Percentiles rank a stretch among this genome's conserved stretches.
These are phyloP conservation scores for Cynopterus brachyotis DNA, from an alignment of 2,113 vertebrate species.

Conservation along the genomic window DNA sequence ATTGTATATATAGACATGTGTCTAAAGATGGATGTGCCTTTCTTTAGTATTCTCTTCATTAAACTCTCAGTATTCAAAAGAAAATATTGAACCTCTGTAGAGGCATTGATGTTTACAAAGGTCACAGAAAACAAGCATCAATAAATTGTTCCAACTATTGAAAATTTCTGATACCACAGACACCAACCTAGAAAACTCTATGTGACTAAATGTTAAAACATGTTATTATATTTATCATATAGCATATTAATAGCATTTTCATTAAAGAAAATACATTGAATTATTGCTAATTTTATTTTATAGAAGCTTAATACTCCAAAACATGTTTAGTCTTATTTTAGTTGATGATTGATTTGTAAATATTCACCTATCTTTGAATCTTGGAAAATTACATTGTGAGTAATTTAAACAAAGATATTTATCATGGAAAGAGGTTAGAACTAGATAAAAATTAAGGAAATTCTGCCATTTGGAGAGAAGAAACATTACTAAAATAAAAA, in stretches of 20 bases:
- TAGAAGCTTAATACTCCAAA: neutral
- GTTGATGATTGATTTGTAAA: neutral
- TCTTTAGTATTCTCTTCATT: neutral
- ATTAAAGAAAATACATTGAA: neutral
- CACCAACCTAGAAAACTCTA: constrained; percentile 1
- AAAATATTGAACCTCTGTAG: constrained; percentile 29
- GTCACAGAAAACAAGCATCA: constrained; percentile 33
- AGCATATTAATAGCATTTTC: neutral
- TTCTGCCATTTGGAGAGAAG: neutral
- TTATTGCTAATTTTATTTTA: neutral
- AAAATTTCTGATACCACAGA: neutral
- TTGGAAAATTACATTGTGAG: neutral
- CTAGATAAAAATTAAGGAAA: neutral
- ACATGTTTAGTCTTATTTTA: neutral
- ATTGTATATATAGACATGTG: neutral
- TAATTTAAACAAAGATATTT: neutral
- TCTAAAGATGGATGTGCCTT: constrained; percentile 3
- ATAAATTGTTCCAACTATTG: constrained; percentile 22
- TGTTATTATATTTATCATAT: neutral
- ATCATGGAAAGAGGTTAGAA: neutral
- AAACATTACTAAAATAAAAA: neutral
- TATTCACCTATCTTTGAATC: neutral
- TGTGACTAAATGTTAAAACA: neutral
- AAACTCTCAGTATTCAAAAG: constrained; percentile 40
- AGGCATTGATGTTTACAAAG: constrained; percentile 60